Evolutionary conservation across 2,113 vertebrate species (phyloP), one percentile per base, ranked within the genome.

Genomic region (Podiceps cristatus): DNA sequence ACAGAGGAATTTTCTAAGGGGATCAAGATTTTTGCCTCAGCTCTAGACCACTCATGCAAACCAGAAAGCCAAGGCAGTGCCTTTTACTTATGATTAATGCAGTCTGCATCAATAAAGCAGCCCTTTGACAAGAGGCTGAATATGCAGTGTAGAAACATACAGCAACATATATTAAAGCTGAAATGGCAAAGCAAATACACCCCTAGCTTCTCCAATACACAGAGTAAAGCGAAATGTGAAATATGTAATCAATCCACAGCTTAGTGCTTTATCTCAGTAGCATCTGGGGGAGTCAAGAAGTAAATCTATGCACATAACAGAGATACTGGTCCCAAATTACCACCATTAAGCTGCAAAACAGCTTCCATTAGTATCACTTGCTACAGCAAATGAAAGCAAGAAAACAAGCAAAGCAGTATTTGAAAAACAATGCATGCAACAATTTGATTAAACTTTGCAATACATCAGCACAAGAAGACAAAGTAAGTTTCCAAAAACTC

Each of bases 171-270:
- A 37, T 78, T 24, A 84, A 77, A 86, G 71, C 55, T 92, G 83
- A 91, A 93, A 96, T 58, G 45, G 81, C 76, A 88, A 94, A 96
- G 64, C 71, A 58, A 83, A 82, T 59, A 44, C 31, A 16, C 10
- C n/a, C 75, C 45, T 59, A 85, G 87, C 53, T 76, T 88, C 52
- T 88, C 73, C 90, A 87, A 20, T 2, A 60, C 63, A 88, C 18
- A 49, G 16, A 83, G 50, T 29, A 71, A 75, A 92, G 58, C 2
- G 2, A 93, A 78, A 67, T 31, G 49, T 10, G 18, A 86, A 86
- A 73, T 25, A 24, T 0, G 4, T 6, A 18, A 52, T 35, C 10
- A 60, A 79, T 90, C 53, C 67, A 56, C 3, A 74, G 82, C 13
- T 76, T 75, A 40, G 62, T 31, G 47, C 37, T 84, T 55, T 18